A percentile compares a stretch with the other conserved stretches of the same genome.
Evolutionary conservation across 2,888 invertebrate species (phyloP).

Genomic region (Amphipyra berbera): DNA sequence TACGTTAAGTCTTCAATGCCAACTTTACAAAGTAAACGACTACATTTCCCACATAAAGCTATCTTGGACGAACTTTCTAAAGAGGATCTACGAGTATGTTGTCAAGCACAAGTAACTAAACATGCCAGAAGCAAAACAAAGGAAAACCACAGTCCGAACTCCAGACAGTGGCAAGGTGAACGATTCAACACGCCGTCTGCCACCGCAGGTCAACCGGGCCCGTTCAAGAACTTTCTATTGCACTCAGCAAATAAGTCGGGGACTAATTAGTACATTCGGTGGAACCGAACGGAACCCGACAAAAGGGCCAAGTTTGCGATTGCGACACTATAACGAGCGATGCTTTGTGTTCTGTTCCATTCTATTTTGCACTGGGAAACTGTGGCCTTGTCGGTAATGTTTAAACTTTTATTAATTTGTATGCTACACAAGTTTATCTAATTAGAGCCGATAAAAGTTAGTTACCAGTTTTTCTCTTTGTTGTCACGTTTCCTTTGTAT

Average conservation of each 20-base stretch:
- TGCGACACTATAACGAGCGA: slow-evolving; percentile 74
- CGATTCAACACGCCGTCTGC: slow-evolving; percentile 65
- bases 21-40: slow-evolving; percentile 17
- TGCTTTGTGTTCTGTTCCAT: slow-evolving; percentile 64
- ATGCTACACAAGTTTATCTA: slow-evolving; percentile 53
- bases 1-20: slow-evolving; percentile 1
- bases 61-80: slow-evolving; percentile 36
- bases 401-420: slow-evolving; percentile 59
- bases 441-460: slow-evolving; percentile 53
- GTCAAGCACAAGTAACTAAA: slow-evolving; percentile 35
- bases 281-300: slow-evolving; percentile 68
- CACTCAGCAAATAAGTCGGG: slow-evolving; percentile 76
- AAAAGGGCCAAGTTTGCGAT: slow-evolving; percentile 80
- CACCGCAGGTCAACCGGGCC: slow-evolving; percentile 71
- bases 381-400: slow-evolving; percentile 43
- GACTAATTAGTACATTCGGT: slow-evolving; percentile 86
- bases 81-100: slow-evolving; percentile 38
- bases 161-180: slow-evolving; percentile 66
- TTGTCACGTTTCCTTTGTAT: slow-evolving; percentile 32
- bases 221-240: slow-evolving; percentile 77
- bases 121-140: slow-evolving; percentile 59
- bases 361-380: slow-evolving; percentile 33
- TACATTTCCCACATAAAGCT: slow-evolving; percentile 29
- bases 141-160: slow-evolving; percentile 59
- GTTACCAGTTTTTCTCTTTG: slow-evolving; percentile 29